Evolutionary conservation across 1,140 invertebrate species (phyloP), one percentile per base, ranked within the genome.

Genomic region (Forficula auricularia): DNA sequence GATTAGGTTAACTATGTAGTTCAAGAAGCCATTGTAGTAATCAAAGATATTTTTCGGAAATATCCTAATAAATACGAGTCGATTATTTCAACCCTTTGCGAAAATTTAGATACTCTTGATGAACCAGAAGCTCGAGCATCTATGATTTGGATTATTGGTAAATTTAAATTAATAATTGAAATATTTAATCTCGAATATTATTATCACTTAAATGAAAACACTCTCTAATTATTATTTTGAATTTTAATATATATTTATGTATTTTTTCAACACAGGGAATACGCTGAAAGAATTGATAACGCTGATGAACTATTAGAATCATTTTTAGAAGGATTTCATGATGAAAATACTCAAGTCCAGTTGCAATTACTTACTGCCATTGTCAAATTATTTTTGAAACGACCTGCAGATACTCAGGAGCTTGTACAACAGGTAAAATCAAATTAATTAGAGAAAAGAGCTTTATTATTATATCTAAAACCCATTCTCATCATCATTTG

Each of bases 31-130:
- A 97, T 99, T 51, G 96, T 99, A 1, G 96, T 99, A 1, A 99
- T 99, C 52, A 99, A 99, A 70, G 95, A 98, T 59, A 99, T 99
- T 50, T 99, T 99, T 74, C 72, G 95, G 45, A 98, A 98, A 61
- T 99, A 99, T 63, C 96, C 96, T 2, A 99, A 99, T 59, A 97
- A 98, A 63, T 99, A 99, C 57, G 96, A 99, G 64, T 97, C 90
- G 57, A 99, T 99, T 57, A 99, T 99, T 57, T 96, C 92, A 38
- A 98, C 95, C 0, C 66, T 99, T 0, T 99, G 96, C 64, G 96
- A 99, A 65, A 98, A 99, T 66, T 65, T 99, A 42, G 96, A 99
- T 56, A 98, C 96, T 0, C 59, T 99, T 37, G 96, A 99, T 65
- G 96, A 99, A 58, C 95, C 96, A 0, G 96, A 99, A 65, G 96